Conservation (phyloP, 1,140 invertebrate genomes). For the Alviniconcha marisindica region DNA sequence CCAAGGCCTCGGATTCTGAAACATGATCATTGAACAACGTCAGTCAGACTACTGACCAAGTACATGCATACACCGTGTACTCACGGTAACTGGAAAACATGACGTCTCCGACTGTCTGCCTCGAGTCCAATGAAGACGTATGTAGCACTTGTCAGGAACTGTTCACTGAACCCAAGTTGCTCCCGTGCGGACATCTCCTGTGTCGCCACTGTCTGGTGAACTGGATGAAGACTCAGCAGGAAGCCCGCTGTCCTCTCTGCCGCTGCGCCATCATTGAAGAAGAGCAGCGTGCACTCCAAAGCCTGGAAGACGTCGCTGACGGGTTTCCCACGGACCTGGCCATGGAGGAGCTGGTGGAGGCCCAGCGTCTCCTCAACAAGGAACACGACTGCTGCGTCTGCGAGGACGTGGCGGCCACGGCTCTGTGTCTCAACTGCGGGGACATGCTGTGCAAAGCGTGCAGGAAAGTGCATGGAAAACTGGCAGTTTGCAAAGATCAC, state of each 20-base stretch:
- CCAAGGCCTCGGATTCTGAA: no score
- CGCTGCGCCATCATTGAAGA: background rate
- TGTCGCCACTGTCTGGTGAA: background rate
- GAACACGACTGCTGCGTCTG: constrained; percentile 15
- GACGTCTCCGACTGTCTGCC: no score
- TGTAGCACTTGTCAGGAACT: background rate
- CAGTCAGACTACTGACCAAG: no score
- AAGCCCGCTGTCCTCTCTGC: background rate
- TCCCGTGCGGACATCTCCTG: background rate
- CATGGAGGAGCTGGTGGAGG: constrained; percentile 5
- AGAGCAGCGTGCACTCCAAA: background rate
- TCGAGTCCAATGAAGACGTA: no score
- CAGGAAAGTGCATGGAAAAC: background rate
- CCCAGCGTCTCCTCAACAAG: background rate
- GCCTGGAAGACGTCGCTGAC: background rate
- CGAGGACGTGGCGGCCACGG: constrained; percentile 14
- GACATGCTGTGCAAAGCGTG: constrained; percentile 11
- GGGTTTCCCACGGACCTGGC: constrained; percentile 16
- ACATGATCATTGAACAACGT: no score
- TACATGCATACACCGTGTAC: no score
- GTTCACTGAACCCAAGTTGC: background rate
- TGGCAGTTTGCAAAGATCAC: background rate
- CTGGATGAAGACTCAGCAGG: background rate
- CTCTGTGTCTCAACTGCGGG: background rate
- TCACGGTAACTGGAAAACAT: no score